phyloP scores from a whole-genome alignment of 2,888 invertebrate species.

The Electrophaes corylata region DNA sequence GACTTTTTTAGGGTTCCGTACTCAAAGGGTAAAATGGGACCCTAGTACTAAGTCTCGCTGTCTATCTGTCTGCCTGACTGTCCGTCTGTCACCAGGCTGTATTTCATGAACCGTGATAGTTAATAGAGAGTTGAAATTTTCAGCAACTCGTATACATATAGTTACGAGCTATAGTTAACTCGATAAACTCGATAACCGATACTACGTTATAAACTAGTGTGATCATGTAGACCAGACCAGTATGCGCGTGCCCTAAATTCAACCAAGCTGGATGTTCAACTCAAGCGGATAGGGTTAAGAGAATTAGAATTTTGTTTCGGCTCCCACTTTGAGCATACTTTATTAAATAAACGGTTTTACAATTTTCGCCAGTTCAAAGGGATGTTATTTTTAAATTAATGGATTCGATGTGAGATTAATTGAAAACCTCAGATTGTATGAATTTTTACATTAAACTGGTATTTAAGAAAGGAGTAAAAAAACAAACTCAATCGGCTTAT shows the following conservation, averaged over 20 bases:
- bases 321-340: constrained; percentile 36
- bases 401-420: constrained; percentile 20
- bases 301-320: constrained; percentile 45
- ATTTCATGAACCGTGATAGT: too few relatives aligned
- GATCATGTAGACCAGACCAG: neutral
- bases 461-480: neutral
- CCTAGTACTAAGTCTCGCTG: too few relatives aligned
- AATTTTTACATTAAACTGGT: neutral
- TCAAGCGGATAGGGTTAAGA: constrained; percentile 41
- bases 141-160: too few relatives aligned
- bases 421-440: neutral
- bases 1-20: too few relatives aligned
- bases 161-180: too few relatives aligned
- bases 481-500: neutral
- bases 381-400: constrained; percentile 34
- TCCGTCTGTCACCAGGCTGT: too few relatives aligned
- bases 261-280: constrained; percentile 29
- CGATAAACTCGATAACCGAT: neutral
- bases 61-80: too few relatives aligned
- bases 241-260: neutral
- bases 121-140: too few relatives aligned
- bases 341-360: constrained; percentile 45
- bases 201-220: neutral
- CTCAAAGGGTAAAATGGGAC: too few relatives aligned
- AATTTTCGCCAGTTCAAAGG: constrained; percentile 36